phyloP scores from a whole-genome alignment of 2,888 invertebrate genomes.

The Palloptera scutellata region DNA sequence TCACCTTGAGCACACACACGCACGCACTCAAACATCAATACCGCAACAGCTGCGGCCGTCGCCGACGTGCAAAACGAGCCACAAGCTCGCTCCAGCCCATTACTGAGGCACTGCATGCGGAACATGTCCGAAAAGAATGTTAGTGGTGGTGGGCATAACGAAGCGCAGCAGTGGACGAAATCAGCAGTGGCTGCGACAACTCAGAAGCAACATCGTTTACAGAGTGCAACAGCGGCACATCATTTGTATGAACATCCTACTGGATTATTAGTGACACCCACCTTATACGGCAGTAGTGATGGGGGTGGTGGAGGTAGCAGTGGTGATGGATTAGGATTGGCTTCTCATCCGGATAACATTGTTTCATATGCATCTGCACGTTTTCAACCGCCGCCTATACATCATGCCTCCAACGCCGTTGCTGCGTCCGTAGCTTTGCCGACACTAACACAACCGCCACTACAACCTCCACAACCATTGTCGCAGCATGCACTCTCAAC shows the following conservation, averaged over 20 bases:
- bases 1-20: slow-evolving; percentile 8
- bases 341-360: slow-evolving; percentile 27
- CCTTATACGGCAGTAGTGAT: slow-evolving; percentile 38
- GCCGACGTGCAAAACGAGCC: slow-evolving; percentile 28
- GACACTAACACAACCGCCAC: background rate
- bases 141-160: slow-evolving; percentile 56
- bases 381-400: slow-evolving; percentile 54
- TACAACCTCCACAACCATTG: slow-evolving; percentile 33
- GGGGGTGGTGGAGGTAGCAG: slow-evolving; percentile 36
- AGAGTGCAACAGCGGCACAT: slow-evolving; percentile 28
- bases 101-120: slow-evolving; percentile 15
- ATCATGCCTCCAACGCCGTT: slow-evolving; percentile 24
- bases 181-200: slow-evolving; percentile 44
- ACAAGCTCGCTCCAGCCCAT: slow-evolving; percentile 30
- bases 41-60: slow-evolving; percentile 21
- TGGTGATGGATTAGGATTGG: slow-evolving; percentile 7
- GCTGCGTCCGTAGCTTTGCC: slow-evolving; percentile 34
- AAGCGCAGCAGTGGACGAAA: slow-evolving; percentile 60
- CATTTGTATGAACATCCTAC: slow-evolving; percentile 32
- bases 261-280: background rate
- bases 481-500: slow-evolving; percentile 47
- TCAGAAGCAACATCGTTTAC: slow-evolving; percentile 37
- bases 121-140: slow-evolving; percentile 63
- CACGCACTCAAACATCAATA: slow-evolving; percentile 1
- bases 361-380: slow-evolving; percentile 44